Evolutionary conservation across 2,797 vertebrate species (phyloP), one percentile per base, ranked within the genome.

Genomic region (Sebastes hubbsi): DNA sequence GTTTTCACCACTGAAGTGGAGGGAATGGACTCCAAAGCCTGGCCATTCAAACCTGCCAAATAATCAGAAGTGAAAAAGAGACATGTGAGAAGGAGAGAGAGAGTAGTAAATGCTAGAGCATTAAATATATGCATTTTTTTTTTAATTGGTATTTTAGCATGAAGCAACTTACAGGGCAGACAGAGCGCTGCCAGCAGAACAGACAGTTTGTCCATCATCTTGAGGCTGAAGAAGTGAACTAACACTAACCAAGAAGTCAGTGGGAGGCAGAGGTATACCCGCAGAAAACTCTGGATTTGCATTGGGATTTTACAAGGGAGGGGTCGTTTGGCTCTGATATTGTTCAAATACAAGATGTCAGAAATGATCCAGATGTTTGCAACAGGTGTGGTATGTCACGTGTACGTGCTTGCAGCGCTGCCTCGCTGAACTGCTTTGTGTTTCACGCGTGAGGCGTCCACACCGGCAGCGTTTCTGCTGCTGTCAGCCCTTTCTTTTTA

Each of bases 11-110:
- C 70, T 64, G 78, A 30, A 30, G 24, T 64, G 8, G 73, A 84
- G 8, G 80, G 81, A 78, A 80, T 77, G 34, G 81, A 86, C 81
- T 89, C 85, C 68, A 90, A 1, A 24, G 42, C 0, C 75, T 84
- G 22, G 4, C 81, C 67, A 27, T 61, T 63, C 27, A 68, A 67
- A 83, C 63, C 81, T 84, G 36, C 7, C 8, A 68, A 75, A 75
- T 3, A 76, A 58, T 1, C 20, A 70, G n/a, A 67, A 42, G 36
- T n/a, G 34, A 1, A 61, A 59, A 30, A 18, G 1, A 30, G 1
- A 55, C 2, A 0, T 32, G 8, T 0, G 2, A 66, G 22, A 24
- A 30, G 1, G 0, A 10, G 11, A 70, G 24, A 65, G 4, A 13
- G 42, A 46, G 42, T 46, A 42, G 42, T 36, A 38, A 24, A 36